Evolutionary conservation across 2,797 vertebrate genomes (phyloP).

Genomic region (Chromobotia macracanthus): DNA sequence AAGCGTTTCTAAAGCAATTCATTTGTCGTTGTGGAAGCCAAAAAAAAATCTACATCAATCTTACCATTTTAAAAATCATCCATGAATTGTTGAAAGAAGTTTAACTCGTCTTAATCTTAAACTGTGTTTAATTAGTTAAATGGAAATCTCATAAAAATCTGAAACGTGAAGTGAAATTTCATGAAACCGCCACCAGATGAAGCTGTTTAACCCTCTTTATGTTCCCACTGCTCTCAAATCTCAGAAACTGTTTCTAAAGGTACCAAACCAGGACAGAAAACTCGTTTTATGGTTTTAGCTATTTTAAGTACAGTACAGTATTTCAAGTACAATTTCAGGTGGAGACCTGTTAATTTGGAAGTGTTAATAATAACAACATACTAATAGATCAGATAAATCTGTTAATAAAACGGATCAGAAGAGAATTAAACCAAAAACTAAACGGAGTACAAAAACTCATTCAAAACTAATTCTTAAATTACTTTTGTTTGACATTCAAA

Average conservation of each 20-base stretch:
- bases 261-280: neutral
- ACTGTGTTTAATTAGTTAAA: no score
- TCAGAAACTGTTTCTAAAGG: neutral
- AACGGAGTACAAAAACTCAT: neutral
- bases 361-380: neutral
- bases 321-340: neutral
- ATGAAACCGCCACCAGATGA: constrained; percentile 29
- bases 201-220: constrained; percentile 27
- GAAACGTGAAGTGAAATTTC: neutral
- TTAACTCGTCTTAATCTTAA: no score
- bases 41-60: no score
- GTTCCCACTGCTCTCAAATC: neutral
- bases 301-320: neutral
- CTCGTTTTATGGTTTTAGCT: neutral
- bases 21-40: no score
- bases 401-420: neutral
- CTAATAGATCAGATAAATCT: neutral
- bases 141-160: neutral
- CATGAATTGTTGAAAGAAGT: no score
- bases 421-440: neutral
- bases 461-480: neutral
- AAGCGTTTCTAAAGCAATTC: no score
- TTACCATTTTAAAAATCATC: no score
- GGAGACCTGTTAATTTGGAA: neutral
- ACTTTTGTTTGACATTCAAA: neutral